Evolutionary conservation across 2,797 vertebrate genomes (phyloP), one percentile per base, ranked within the genome.

Genomic region (Moxostoma hubbsi): DNA sequence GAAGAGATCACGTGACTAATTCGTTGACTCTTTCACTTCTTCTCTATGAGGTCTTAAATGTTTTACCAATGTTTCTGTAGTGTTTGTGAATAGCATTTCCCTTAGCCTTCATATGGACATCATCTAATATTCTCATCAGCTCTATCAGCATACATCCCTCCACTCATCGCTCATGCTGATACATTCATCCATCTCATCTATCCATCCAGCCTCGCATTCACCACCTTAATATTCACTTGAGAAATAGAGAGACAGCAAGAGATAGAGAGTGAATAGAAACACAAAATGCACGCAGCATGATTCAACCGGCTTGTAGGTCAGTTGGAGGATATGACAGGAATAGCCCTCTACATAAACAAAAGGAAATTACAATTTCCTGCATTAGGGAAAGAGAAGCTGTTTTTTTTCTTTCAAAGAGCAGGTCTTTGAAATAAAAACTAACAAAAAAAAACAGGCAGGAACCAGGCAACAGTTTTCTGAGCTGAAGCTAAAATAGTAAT

Each of bases 311-410:
- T 63, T 53, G 71, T 73, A 53, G 70, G 78, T 80, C 70, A 67
- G 71, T 64, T 36, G 10, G 77, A 70, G 77, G 76, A 69, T 81
- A 69, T 50, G 61, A 79, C 62, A 58, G 80, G 84, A 67, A 80
- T 75, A 71, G 70, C 74, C 46, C 73, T 67, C 75, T 57, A 63
- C 69, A 77, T 80, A 85, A 85, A 80, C 77, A 77, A 84, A 62
- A 69, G 69, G 13, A 72, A 49, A 71, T 24, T 77, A 66, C 74
- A 68, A 80, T 86, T 75, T 80, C 67, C 73, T 79, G 63, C 49
- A 55, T 77, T 63, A 77, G 72, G 2, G 53, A 80, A 82, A 59
- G 68, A 71, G 63, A 64, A 66, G 45, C 58, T 64, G 77, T 79
- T 81, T 65, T 75, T 78, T 67, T 75, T 65, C 57, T 18, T 18